These are phyloP conservation scores for Andrena camellia DNA, from an alignment of 2,888 invertebrate species.

Conservation along the genomic window DNA sequence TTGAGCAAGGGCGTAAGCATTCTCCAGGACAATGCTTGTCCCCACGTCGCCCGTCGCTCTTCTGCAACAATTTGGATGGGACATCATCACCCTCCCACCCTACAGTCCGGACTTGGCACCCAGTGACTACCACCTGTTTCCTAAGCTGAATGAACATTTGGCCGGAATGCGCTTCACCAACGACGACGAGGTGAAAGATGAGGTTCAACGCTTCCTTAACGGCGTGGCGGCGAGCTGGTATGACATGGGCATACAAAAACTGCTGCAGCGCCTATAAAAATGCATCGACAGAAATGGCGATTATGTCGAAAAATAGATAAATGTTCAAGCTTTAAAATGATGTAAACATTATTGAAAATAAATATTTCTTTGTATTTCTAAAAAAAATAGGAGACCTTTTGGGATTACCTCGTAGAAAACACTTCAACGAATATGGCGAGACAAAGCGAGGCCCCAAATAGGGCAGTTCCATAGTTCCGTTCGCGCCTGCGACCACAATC, in stretches of 20 bases:
- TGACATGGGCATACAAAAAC: too few species aligned
- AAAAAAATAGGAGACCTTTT: too few species aligned
- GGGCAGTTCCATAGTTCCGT: too few species aligned
- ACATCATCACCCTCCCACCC: neutral
- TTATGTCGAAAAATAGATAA: neutral
- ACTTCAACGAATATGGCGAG: too few species aligned
- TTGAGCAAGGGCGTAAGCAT: neutral
- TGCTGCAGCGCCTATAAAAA: too few species aligned
- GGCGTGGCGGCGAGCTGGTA: too few species aligned
- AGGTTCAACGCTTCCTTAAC: too few species aligned
- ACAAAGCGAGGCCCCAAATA: too few species aligned
- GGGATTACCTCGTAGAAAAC: too few species aligned
- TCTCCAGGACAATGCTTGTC: neutral
- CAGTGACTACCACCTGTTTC: slow-evolving; percentile 5
- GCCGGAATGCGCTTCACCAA: neutral
- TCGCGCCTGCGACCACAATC: too few species aligned
- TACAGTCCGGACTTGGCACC: neutral
- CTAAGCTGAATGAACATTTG: neutral
- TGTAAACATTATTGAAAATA: neutral
- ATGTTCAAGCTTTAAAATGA: neutral
- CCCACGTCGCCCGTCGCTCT: neutral
- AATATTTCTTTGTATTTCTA: too few species aligned
- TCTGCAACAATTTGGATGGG: neutral
- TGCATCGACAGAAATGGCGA: neutral
- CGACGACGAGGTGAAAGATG: neutral